Conservation (phyloP, 2,888 invertebrate genomes). For the Leptogaster cylindrica region DNA sequence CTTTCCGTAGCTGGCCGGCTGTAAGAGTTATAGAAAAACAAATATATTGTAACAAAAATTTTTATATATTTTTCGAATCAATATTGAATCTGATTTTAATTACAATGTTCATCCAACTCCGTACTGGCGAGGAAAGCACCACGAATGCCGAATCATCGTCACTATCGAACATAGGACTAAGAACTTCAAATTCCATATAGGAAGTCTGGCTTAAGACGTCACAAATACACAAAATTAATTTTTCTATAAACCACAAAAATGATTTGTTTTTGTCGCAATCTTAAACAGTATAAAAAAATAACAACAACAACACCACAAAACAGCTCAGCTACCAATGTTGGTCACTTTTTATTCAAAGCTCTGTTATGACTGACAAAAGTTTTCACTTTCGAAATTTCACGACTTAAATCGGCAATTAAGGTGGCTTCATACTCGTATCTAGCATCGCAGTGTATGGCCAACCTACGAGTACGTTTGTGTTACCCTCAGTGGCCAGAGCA, state of each 20-base stretch:
- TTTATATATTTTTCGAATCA: background rate
- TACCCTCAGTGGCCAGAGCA: background rate
- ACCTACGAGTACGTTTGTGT: background rate
- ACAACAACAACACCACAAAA: background rate
- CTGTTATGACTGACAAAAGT: slow-evolving; percentile 46
- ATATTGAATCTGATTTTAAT: background rate
- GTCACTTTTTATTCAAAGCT: slow-evolving; percentile 37
- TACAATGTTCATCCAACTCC: slow-evolving; percentile 63
- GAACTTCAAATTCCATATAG: slow-evolving; percentile 22
- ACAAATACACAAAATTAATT: slow-evolving; percentile 9
- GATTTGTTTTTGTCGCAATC: background rate
- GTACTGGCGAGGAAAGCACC: slow-evolving; percentile 71
- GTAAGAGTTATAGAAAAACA: slow-evolving; percentile 51
- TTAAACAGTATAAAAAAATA: too few species aligned
- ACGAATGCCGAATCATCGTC: slow-evolving; percentile 73
- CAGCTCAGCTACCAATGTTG: background rate
- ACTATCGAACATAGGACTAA: slow-evolving; percentile 65
- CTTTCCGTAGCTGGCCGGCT: slow-evolving; percentile 90
- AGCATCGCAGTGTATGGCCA: slow-evolving; percentile 14
- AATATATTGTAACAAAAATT: too few species aligned
- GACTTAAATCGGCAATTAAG: slow-evolving; percentile 39
- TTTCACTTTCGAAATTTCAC: slow-evolving; percentile 47
- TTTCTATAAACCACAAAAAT: background rate
- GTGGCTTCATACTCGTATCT: slow-evolving; percentile 20
- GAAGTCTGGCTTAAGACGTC: background rate